These are phyloP conservation scores for Podarcis muralis DNA, from an alignment of 2,113 vertebrate species.

Conservation along the genomic window DNA sequence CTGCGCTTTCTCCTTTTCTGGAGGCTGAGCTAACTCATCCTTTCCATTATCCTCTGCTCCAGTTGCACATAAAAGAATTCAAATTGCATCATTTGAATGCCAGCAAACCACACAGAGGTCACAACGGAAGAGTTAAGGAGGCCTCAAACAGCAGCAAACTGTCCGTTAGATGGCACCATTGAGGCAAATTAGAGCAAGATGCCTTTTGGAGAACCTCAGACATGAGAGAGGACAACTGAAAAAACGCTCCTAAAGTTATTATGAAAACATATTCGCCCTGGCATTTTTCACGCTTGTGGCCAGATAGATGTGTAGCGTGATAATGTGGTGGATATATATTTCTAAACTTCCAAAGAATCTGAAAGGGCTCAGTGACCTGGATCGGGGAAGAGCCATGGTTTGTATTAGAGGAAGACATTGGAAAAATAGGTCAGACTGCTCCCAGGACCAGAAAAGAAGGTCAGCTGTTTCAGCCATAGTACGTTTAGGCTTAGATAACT, in stretches of 20 bases:
- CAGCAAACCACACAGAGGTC: rapidly evolving
- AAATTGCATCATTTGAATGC: rapidly evolving
- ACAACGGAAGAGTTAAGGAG: rapidly evolving
- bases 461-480: slow-evolving; percentile 1
- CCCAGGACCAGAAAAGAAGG: neutral
- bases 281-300: neutral
- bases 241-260: neutral
- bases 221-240: too few relatives aligned
- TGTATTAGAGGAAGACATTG: neutral
- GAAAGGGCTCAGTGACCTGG: neutral
- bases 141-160: rapidly evolving
- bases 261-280: neutral
- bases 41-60: neutral
- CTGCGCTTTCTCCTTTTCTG: neutral
- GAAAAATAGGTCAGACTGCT: slow-evolving; percentile 47
- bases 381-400: neutral
- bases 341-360: neutral
- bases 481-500: slow-evolving; percentile 12
- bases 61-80: neutral
- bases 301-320: neutral
- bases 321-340: neutral
- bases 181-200: rapidly evolving
- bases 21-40: neutral
- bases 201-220: neutral
- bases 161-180: neutral